phyloP scores from a whole-genome alignment of 2,888 invertebrate species.

The Acanthococcus lagerstroemiae region DNA sequence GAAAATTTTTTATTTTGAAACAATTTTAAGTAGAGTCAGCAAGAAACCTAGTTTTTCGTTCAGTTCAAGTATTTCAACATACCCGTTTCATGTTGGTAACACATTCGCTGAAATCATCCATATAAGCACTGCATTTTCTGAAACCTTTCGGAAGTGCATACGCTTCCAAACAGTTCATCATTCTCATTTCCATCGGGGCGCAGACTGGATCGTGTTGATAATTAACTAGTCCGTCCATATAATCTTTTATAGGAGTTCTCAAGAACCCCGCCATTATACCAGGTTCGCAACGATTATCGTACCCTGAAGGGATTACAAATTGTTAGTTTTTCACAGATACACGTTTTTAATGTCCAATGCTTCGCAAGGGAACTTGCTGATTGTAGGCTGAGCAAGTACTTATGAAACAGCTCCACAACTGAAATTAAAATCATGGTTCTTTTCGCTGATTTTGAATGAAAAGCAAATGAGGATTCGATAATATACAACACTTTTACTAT shows the following conservation, averaged over 20 bases:
- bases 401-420: no score
- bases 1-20: neutral
- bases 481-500: no score
- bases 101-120: slow-evolving; percentile 33
- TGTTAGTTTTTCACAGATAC: no score
- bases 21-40: neutral
- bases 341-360: no score
- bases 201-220: slow-evolving; percentile 21
- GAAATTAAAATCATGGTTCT: no score
- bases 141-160: slow-evolving; percentile 27
- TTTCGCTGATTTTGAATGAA: no score
- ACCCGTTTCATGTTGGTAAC: slow-evolving; percentile 31
- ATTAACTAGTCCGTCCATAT: neutral
- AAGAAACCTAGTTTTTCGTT: no score
- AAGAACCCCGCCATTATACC: neutral
- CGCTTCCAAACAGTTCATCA: slow-evolving; percentile 31
- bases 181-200: slow-evolving; percentile 30
- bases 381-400: no score
- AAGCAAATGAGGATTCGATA: no score
- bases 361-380: no score
- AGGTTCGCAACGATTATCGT: neutral
- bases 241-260: neutral
- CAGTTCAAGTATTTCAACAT: neutral
- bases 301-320: no score
- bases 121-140: slow-evolving; percentile 19